Base-by-base conservation (phyloP, 2,888 invertebrate genomes). In the Stramonita haemastoma region DNA sequence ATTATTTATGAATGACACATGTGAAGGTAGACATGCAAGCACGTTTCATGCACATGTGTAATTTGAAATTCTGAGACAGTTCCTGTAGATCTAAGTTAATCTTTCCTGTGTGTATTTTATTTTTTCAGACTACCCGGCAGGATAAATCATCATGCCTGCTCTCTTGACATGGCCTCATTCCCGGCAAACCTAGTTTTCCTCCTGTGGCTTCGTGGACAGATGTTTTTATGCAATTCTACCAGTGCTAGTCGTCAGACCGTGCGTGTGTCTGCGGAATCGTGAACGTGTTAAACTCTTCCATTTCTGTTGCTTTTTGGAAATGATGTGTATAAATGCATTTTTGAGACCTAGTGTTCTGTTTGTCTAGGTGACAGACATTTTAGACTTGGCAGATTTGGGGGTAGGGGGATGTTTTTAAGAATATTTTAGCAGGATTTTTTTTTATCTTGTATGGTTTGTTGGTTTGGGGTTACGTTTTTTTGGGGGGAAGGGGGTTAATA, bases 121-220 rank as follows among this genome's bases (percentile, higher is more conserved):
- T 46, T 60, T 32, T 86, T 34, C 86, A 86, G 86, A 34, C 32
- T 86, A 32, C 86, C 57, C 70, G 87, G 46, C 87, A 87, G 46
- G 46, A 87, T 17, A 87, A 87, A n/a, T 46, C 73, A 15, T 73
- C 73, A n/a, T 87, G 87, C 56, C 87, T 73, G 70, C 56, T 87
- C n/a, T 87, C 87, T 13, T 87, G 87, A 87, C 29, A 17, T 15
- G 29, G 56, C 6, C 6, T 56, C 29, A 17, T 57, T 5, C 36
- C 6, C 29, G 29, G 5, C 46, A 13, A 19, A 83, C 22, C 11
- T 83, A 26, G 81, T 29, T 32, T 19, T 32, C 17, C 79, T 22
- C 26, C 81, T 36, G 46, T 26, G 79, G 15, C 32, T 5, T 34
- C 32, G 5, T 34, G 34, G 79, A 79, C 66, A 66, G 66, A 66